Evolutionary conservation across 2,797 vertebrate species (phyloP), one percentile per base, ranked within the genome.

Genomic region (Trachurus trachurus): DNA sequence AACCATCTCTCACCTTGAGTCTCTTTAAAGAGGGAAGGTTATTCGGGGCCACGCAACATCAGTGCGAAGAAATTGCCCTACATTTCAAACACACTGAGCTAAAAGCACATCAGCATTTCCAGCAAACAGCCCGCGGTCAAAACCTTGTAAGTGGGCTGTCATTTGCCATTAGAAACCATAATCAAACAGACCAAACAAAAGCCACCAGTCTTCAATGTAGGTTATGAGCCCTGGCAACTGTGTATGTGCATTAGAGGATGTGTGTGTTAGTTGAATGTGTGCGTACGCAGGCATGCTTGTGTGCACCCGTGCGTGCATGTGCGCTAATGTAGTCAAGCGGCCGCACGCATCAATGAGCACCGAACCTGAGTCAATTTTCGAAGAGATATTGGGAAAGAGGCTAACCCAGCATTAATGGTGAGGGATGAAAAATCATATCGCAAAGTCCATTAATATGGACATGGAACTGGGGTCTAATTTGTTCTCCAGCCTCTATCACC

Each of bases 161-260:
- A 76, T 87, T 80, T 76, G 69, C 77, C 86, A 87, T 91, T 86
- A 88, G 66, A 81, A 87, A 91, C 76, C 75, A 83, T 85, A 83
- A 92, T 89, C 85, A 76, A 89, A 92, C 59, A 83, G 53, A 79
- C 34, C 84, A 75, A 84, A 90, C 86, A 91, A 92, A 90, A 86
- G 85, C 86, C 72, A 78, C 66, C 8, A 5, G 83, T 74, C 87
- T 61, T 80, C 77, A 80, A 87, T 89, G 78, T 90, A 84, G 84
- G 81, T 85, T 87, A 84, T 72, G 66, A 82, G 61, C 68, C 59
- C 69, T 74, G 83, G 72, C 58, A 64, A 85, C 64, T 68, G 50
- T 56, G 69, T 82, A 22, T 66, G 71, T 86, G 76, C 83, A 87
- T 88, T 80, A 76, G 69, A 31, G 54, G 47, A 63, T 81, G 76